Evolutionary conservation across 2,113 vertebrate genomes (phyloP).

Genomic region (Thomomys bottae): DNA sequence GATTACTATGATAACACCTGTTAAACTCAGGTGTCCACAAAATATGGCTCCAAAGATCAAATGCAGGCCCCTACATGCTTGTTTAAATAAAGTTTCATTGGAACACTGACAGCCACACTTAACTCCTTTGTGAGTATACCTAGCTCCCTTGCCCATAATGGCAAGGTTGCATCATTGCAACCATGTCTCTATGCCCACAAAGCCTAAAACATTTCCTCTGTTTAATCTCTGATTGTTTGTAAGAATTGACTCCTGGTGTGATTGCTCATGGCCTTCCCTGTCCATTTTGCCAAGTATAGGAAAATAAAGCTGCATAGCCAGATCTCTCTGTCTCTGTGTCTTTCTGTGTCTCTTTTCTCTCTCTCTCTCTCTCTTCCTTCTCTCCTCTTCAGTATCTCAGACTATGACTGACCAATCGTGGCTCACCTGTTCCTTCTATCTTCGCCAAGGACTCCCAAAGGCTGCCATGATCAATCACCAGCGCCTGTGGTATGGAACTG

Average conservation of each 20-base stretch:
- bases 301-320: not conserved
- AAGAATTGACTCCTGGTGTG: not conserved
- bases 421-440: not conserved
- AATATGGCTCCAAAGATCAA: not conserved
- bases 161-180: not conserved
- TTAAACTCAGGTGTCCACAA: not conserved
- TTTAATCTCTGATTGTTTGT: not conserved
- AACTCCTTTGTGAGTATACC: not conserved
- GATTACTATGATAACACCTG: not conserved
- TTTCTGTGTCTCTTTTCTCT: no score
- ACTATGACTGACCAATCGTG: not conserved
- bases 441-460: slow-evolving; percentile 90
- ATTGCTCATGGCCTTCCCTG: not conserved
- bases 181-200: not conserved
- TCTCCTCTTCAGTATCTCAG: no score
- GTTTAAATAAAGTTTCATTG: not conserved
- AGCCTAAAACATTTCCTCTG: not conserved
- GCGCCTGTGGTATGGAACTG: slow-evolving; percentile 82
- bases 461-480: slow-evolving; percentile 89
- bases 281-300: not conserved
- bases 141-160: not conserved
- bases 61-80: not conserved
- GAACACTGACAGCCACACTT: not conserved
- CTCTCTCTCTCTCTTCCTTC: no score
- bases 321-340: not conserved